These are phyloP conservation scores for Larimichthys polyactis DNA, from an alignment of 2,113 vertebrate species.

Conservation along the genomic window DNA sequence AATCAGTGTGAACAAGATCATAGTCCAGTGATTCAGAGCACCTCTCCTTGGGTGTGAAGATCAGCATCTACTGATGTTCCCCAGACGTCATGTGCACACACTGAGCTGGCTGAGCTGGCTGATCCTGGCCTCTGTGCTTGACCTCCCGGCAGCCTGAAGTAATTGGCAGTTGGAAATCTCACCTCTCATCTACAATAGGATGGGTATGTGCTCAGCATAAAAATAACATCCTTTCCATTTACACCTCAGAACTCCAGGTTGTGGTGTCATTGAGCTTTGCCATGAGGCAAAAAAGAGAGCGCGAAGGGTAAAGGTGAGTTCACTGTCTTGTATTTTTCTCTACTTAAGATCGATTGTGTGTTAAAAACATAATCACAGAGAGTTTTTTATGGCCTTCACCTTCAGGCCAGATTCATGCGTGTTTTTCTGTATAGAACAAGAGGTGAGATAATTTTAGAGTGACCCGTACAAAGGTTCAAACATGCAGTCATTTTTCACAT, in stretches of 20 bases:
- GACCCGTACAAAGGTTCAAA: not conserved
- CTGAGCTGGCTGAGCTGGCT: conserved; percentile 42
- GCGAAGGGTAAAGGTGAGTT: not conserved
- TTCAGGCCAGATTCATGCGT: not conserved
- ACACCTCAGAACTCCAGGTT: conserved; percentile 22
- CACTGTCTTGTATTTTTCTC: not conserved
- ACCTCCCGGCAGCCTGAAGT: conserved; percentile 50
- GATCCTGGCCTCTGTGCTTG: conserved; percentile 43
- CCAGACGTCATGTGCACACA: conserved; percentile 39
- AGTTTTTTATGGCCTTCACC: not conserved
- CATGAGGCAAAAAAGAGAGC: not conserved
- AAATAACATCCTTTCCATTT: conserved; percentile 54
- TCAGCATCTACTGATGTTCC: conserved; percentile 31
- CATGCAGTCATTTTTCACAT: not conserved
- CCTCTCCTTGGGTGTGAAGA: conserved; percentile 26
- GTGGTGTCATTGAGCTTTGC: conserved; percentile 9
- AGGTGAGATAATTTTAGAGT: not conserved
- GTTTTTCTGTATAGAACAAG: not conserved
- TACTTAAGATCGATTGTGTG: not conserved
- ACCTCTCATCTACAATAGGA: conserved; percentile 42
- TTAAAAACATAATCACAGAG: conserved; percentile 2
- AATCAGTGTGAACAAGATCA: not conserved
- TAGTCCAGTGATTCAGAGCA: conserved; percentile 3
- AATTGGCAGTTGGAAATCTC: conserved; percentile 67
- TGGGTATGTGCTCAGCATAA: conserved; percentile 48